phyloP scores from a whole-genome alignment of 2,888 invertebrate genomes.

The Lasiommata megera region DNA sequence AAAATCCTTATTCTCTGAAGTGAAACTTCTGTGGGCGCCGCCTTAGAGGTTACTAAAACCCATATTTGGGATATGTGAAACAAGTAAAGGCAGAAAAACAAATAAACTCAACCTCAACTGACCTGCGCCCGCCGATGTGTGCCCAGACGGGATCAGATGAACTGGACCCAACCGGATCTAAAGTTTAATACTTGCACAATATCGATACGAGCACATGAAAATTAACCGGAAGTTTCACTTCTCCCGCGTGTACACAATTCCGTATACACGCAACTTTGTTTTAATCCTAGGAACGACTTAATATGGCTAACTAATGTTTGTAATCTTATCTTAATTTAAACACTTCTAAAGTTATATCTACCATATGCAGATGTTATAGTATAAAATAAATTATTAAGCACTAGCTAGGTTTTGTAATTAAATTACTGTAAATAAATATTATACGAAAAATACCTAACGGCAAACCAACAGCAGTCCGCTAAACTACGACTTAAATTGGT shows the following conservation, averaged over 20 bases:
- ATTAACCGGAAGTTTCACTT: not conserved
- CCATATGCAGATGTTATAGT: not conserved
- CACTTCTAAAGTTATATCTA: not conserved
- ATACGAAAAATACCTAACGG: not conserved
- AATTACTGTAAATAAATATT: not conserved
- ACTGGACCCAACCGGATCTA: no score
- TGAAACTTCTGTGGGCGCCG: not conserved
- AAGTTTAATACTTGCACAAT: no score
- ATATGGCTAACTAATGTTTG: slow-evolving; percentile 24
- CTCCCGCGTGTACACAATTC: not conserved
- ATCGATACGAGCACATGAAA: no score
- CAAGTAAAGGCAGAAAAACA: no score
- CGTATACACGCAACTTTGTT: not conserved
- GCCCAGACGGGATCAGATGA: no score
- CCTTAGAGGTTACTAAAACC: no score
- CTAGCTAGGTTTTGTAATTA: not conserved
- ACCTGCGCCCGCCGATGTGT: no score
- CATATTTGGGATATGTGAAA: no score
- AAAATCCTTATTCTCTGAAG: slow-evolving; percentile 1
- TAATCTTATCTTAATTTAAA: not conserved
- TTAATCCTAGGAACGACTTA: slow-evolving; percentile 16
- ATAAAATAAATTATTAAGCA: slow-evolving; percentile 13
- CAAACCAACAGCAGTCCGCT: no score
- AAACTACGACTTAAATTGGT: no score
- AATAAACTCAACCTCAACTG: no score